Conservation (phyloP, 2,113 vertebrate genomes). For the Colius striatus region DNA sequence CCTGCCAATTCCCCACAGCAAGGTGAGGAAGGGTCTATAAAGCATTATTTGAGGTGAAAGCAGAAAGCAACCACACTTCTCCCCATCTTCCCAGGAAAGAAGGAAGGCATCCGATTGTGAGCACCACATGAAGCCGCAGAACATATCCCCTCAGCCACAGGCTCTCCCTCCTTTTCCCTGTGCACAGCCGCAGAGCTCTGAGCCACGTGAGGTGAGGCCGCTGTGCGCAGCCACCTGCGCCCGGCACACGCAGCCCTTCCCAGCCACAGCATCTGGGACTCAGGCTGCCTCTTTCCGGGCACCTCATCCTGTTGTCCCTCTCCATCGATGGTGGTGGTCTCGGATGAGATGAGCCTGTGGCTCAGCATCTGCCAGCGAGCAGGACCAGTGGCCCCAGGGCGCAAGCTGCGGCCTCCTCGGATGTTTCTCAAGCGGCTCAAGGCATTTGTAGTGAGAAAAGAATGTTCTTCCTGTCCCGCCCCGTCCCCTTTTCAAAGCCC, state of each 20-base stretch:
- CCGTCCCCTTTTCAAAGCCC: slow-evolving; percentile 8
- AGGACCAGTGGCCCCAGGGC: neutral
- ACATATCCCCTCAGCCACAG: neutral
- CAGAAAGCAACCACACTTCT: neutral
- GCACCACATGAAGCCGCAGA: neutral
- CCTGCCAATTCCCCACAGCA: neutral
- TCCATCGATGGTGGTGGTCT: neutral
- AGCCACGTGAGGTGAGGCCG: neutral
- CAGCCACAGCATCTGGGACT: slow-evolving; percentile 57
- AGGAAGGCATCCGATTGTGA: neutral
- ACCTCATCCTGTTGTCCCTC: neutral
- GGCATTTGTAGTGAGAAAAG: slow-evolving; percentile 53
- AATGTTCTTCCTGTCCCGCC: slow-evolving; percentile 58
- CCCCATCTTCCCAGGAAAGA: neutral
- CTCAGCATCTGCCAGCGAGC: neutral
- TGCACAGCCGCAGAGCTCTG: neutral
- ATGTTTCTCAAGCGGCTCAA: neutral
- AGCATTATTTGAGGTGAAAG: neutral
- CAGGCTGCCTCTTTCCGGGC: slow-evolving; percentile 53
- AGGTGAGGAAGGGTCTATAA: neutral
- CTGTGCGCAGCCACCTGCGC: slow-evolving; percentile 25
- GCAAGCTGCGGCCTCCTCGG: neutral
- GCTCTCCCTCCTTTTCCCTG: neutral
- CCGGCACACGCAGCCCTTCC: neutral
- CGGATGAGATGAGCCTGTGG: neutral